Percentiles rank a stretch among this genome's conserved stretches.
Evolutionary conservation across 2,888 invertebrate genomes (phyloP).

Genomic region (Magallana nippona): DNA sequence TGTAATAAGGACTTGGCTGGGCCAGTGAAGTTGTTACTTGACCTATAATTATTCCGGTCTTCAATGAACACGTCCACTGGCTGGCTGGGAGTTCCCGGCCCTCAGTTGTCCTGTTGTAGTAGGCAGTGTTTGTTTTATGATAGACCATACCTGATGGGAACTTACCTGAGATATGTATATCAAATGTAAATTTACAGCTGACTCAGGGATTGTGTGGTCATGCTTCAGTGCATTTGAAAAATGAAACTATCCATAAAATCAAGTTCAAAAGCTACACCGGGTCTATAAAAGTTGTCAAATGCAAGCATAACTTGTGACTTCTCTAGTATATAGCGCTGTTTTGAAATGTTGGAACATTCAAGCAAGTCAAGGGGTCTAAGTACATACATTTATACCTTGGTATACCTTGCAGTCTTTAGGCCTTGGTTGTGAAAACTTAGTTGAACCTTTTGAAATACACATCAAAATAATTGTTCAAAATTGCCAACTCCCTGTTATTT

Average conservation of each 20-base stretch:
- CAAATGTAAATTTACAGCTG: conserved; percentile 26
- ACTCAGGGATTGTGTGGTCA: conserved; percentile 1
- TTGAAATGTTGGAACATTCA: conserved; percentile 12
- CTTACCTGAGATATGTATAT: conserved; percentile 31
- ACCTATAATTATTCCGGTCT: not conserved
- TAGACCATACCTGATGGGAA: not conserved
- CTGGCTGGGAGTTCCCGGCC: not conserved
- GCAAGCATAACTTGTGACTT: not conserved
- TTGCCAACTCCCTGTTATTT: too few relatives aligned
- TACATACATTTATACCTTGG: too few relatives aligned
- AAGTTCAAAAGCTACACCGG: not conserved
- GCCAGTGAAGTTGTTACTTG: conserved; percentile 6
- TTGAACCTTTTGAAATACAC: too few relatives aligned
- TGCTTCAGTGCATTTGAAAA: conserved; percentile 22
- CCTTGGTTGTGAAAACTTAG: too few relatives aligned
- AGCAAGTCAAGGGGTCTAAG: not conserved
- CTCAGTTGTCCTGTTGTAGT: not conserved
- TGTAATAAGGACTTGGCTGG: not conserved
- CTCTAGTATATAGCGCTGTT: not conserved
- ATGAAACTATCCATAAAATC: conserved; percentile 6
- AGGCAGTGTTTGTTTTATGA: conserved; percentile 1
- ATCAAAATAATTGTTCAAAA: too few relatives aligned
- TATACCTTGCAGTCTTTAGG: too few relatives aligned
- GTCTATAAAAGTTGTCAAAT: conserved; percentile 35
- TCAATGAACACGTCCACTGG: not conserved